A percentile compares a stretch with the other conserved stretches of the same genome.
These are phyloP conservation scores for Apamea crenata DNA, from an alignment of 2,888 invertebrate genomes.

Conservation along the genomic window DNA sequence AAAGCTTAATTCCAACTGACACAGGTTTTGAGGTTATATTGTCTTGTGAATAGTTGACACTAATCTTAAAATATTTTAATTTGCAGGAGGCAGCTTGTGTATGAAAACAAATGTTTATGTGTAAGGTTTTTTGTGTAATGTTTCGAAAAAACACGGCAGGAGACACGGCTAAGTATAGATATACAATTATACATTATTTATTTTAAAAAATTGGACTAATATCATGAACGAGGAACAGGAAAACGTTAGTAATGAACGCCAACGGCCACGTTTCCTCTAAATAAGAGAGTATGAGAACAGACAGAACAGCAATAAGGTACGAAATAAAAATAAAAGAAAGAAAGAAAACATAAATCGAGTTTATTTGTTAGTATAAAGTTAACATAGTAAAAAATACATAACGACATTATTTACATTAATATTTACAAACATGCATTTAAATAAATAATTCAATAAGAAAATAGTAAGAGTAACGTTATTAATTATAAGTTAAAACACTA, in stretches of 20 bases:
- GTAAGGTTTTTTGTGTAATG: too few species aligned
- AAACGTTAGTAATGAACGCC: background rate
- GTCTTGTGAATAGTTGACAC: too few species aligned
- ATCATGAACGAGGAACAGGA: background rate
- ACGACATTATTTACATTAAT: background rate
- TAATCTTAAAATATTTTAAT: too few species aligned
- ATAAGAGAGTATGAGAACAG: background rate
- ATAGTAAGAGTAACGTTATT: too few species aligned
- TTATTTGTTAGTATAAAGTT: slow-evolving; percentile 51
- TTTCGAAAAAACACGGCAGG: too few species aligned
- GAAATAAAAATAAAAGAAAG: slow-evolving; percentile 39
- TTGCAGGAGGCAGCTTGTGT: too few species aligned
- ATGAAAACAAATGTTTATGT: too few species aligned
- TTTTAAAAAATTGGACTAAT: background rate
- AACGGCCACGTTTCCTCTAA: background rate
- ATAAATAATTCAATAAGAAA: too few species aligned
- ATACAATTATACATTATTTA: background rate
- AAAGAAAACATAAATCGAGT: slow-evolving; percentile 4
- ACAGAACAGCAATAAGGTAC: slow-evolving; percentile 23
- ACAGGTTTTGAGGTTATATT: too few species aligned
- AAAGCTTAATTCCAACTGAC: too few species aligned
- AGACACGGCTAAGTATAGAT: background rate
- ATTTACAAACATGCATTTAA: slow-evolving; percentile 40
- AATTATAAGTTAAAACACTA: too few species aligned
- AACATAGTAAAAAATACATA: slow-evolving; percentile 22